phyloP scores from a whole-genome alignment of 2,888 invertebrate species.

The Plebejus anna region DNA sequence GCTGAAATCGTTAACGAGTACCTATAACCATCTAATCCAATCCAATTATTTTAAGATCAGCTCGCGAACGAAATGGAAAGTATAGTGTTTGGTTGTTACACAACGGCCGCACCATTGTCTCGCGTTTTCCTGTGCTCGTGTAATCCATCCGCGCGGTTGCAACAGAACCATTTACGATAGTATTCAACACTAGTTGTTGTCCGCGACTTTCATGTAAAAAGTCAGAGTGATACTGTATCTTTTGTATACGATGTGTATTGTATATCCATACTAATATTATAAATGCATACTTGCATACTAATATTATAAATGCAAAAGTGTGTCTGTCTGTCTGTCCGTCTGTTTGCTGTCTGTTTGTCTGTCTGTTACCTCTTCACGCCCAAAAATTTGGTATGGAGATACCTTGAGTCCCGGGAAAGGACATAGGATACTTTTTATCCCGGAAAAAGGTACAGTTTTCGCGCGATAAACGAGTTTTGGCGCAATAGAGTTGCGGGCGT shows the following conservation, averaged over 20 bases:
- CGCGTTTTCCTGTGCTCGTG: constrained; percentile 40
- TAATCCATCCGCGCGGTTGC: constrained; percentile 52
- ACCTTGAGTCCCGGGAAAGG: no score
- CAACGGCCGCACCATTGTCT: constrained; percentile 58
- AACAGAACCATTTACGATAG: constrained; percentile 1
- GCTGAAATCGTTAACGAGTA: neutral
- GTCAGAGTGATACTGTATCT: neutral
- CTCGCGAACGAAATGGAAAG: constrained; percentile 55
- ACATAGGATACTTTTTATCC: no score
- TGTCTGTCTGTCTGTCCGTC: no score
- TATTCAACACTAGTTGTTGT: neutral
- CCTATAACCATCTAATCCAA: neutral
- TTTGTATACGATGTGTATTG: neutral
- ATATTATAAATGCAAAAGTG: no score
- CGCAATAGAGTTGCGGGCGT: no score
- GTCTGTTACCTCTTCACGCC: no score
- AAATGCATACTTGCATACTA: no score
- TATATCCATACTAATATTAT: no score
- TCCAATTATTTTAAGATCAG: constrained; percentile 19
- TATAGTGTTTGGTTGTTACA: constrained; percentile 49
- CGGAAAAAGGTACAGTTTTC: no score
- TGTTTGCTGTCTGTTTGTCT: no score
- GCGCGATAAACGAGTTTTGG: no score
- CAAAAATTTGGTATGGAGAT: no score
- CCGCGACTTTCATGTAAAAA: neutral